These are phyloP conservation scores for Montipora efflorescens DNA, from an alignment of 64 coral and sea anemone species.

Conservation along the genomic window DNA sequence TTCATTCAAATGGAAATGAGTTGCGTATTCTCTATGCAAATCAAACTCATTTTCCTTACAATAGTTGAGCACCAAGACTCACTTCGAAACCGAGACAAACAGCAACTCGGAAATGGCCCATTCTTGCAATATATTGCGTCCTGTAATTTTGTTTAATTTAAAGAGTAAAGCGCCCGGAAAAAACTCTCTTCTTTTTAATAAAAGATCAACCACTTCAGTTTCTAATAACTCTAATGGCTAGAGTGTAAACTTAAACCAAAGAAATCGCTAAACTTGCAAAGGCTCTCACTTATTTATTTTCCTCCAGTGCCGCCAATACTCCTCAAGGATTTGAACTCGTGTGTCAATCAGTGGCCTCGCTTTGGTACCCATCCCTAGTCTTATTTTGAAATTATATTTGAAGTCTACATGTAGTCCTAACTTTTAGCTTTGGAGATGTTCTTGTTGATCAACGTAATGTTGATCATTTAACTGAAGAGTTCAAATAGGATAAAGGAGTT, in stretches of 20 bases:
- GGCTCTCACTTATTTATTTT: conserved; percentile 25
- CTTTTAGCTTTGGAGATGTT: neutral
- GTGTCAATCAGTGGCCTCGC: conserved; percentile 33
- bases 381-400: neutral
- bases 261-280: conserved; percentile 30
- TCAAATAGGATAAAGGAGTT: too few relatives aligned
- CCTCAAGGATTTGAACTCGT: conserved; percentile 5
- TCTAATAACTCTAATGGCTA: too few relatives aligned
- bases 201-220: neutral
- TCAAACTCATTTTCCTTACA: too few relatives aligned
- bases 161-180: neutral
- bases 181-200: conserved; percentile 17
- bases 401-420: neutral
- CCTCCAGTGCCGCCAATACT: conserved; percentile 21
- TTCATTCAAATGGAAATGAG: too few relatives aligned
- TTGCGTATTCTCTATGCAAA: too few relatives aligned
- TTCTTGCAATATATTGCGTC: too few relatives aligned
- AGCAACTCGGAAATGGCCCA: too few relatives aligned
- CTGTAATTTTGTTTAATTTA: conserved; percentile 31
- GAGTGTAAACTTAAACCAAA: conserved; percentile 35
- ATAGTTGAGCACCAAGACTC: too few relatives aligned
- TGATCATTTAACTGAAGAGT: neutral
- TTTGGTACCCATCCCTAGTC: conserved; percentile 23
- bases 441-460: neutral
- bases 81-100: too few relatives aligned